Evolutionary conservation across 2,888 invertebrate species (phyloP).

Genomic region (Luperina testacea): DNA sequence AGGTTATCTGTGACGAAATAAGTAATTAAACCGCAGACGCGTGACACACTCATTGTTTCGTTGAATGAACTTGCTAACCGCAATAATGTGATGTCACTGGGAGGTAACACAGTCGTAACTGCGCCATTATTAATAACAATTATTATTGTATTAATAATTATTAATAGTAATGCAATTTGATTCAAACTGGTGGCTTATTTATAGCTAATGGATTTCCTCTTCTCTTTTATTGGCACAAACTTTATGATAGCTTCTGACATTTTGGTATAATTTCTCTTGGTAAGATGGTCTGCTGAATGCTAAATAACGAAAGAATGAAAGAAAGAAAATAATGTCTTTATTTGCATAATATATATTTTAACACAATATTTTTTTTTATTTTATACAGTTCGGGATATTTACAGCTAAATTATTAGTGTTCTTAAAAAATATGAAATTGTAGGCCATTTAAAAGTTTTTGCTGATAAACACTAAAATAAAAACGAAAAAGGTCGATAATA

Average conservation of each 20-base stretch:
- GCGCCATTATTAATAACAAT: not conserved
- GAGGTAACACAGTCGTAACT: constrained; percentile 1
- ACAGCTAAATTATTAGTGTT: not conserved
- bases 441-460: not conserved
- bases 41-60: constrained; percentile 10
- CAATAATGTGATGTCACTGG: constrained; percentile 27
- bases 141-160: constrained; percentile 9
- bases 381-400: not conserved
- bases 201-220: constrained; percentile 6
- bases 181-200: constrained; percentile 16
- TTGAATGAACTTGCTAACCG: constrained; percentile 36
- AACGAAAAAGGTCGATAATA: not conserved
- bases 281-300: not conserved
- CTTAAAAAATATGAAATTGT: not conserved
- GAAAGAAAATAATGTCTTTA: not conserved
- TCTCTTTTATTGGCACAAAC: not conserved
- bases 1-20: constrained; percentile 14
- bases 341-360: not conserved
- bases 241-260: not conserved
- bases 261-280: not conserved
- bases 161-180: constrained; percentile 22
- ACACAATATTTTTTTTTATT: not conserved
- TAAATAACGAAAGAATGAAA: not conserved
- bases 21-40: constrained; percentile 11
- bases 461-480: not conserved